Evolutionary conservation across 64 coral and sea anemone species (phyloP).

Genomic region (Montipora efflorescens): DNA sequence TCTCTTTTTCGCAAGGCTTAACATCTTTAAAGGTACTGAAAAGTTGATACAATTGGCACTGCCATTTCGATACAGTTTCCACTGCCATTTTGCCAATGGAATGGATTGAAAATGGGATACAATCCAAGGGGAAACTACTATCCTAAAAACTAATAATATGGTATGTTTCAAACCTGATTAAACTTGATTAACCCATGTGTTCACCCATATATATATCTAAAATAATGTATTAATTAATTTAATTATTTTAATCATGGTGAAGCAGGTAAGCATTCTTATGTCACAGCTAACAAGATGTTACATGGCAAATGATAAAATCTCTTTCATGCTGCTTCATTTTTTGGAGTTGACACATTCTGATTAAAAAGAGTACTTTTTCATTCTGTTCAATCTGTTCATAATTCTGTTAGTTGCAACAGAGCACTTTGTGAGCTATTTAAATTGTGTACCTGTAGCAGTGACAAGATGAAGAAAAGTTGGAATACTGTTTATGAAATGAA

Average conservation of each 20-base stretch:
- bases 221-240: background rate
- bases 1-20: too few species aligned
- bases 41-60: too few species aligned
- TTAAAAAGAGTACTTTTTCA: background rate
- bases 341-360: background rate
- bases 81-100: too few species aligned
- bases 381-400: background rate
- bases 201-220: background rate
- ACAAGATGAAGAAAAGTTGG: too few species aligned
- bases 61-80: too few species aligned
- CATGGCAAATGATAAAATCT: background rate
- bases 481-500: too few species aligned
- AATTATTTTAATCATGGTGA: background rate
- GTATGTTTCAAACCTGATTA: background rate
- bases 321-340: background rate
- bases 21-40: too few species aligned
- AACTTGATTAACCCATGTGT: background rate
- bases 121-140: too few species aligned
- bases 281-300: background rate
- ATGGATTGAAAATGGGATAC: too few species aligned
- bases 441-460: background rate
- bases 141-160: too few species aligned
- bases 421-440: background rate
- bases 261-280: background rate
- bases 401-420: background rate